Percentiles rank a stretch among this genome's conserved stretches.
phyloP scores from a whole-genome alignment of 2,888 invertebrate genomes.

The Zhengitettix transpicula region DNA sequence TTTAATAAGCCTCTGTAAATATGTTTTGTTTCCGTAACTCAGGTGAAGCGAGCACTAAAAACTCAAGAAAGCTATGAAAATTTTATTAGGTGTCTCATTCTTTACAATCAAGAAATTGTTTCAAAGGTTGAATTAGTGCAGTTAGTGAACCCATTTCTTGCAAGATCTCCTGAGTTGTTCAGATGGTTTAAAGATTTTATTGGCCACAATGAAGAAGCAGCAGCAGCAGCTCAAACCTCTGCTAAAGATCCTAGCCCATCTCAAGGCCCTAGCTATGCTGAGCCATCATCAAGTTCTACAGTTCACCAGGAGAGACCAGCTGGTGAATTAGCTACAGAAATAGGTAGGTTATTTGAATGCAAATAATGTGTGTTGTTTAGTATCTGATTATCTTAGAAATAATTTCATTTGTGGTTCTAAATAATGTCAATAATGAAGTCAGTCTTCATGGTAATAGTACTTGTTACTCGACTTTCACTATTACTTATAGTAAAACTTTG shows the following conservation, averaged over 20 bases:
- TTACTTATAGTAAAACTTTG: too few relatives aligned
- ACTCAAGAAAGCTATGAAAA: slow-evolving; percentile 87
- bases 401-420: too few relatives aligned
- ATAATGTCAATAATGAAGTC: too few relatives aligned
- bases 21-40: slow-evolving; percentile 9
- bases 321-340: slow-evolving; percentile 79
- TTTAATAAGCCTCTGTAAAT: neutral
- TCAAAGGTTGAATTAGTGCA: slow-evolving; percentile 77
- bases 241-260: neutral
- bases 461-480: too few relatives aligned
- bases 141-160: slow-evolving; percentile 76
- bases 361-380: too few relatives aligned
- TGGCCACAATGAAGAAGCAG: slow-evolving; percentile 32
- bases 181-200: slow-evolving; percentile 89
- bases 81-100: slow-evolving; percentile 76
- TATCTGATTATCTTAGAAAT: too few relatives aligned
- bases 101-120: slow-evolving; percentile 89
- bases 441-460: too few relatives aligned
- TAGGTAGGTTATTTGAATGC: slow-evolving; percentile 33
- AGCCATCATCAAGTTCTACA: slow-evolving; percentile 36
- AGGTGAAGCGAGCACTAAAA: slow-evolving; percentile 65
- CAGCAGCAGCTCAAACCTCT: neutral
- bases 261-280: slow-evolving; percentile 7
- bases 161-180: slow-evolving; percentile 74
- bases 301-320: slow-evolving; percentile 58